A percentile compares a stretch with the other conserved stretches of the same genome.
Evolutionary conservation across 2,888 invertebrate species (phyloP).

Genomic region (Calliscelio sp.): DNA sequence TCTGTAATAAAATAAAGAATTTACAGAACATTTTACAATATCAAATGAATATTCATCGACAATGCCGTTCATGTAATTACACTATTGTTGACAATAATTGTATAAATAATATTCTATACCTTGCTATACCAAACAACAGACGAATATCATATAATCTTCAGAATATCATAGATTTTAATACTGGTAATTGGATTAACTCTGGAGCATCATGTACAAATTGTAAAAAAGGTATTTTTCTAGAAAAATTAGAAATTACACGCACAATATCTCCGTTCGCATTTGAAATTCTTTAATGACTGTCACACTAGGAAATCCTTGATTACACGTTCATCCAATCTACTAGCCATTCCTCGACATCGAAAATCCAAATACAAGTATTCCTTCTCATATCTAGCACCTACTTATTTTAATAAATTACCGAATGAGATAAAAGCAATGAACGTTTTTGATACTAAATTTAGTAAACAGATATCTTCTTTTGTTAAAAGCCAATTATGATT

Average conservation of each 20-base stretch:
- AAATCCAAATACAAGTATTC: too few species aligned
- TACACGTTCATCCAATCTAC: too few species aligned
- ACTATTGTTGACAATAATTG: slow-evolving; percentile 33
- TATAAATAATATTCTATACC: slow-evolving; percentile 17
- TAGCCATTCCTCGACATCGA: too few species aligned
- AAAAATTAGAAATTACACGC: slow-evolving; percentile 31
- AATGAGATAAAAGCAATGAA: too few species aligned
- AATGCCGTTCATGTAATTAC: slow-evolving; percentile 29
- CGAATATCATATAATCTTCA: slow-evolving; percentile 32
- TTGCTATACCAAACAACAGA: slow-evolving; percentile 19
- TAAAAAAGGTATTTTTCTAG: not conserved
- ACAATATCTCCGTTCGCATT: not conserved
- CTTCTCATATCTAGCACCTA: too few species aligned
- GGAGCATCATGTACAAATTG: slow-evolving; percentile 29
- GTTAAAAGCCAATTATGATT: too few species aligned
- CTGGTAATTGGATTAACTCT: slow-evolving; percentile 4
- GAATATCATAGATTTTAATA: slow-evolving; percentile 29
- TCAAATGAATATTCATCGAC: slow-evolving; percentile 13
- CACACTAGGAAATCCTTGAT: too few species aligned
- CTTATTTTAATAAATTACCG: too few species aligned
- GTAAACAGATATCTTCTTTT: too few species aligned
- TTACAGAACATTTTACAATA: slow-evolving; percentile 9
- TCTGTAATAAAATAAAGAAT: slow-evolving; percentile 11
- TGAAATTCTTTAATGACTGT: not conserved
- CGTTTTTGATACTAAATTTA: too few species aligned